Base-by-base conservation (phyloP, 2,888 invertebrate genomes). In the Ceramica pisi region DNA sequence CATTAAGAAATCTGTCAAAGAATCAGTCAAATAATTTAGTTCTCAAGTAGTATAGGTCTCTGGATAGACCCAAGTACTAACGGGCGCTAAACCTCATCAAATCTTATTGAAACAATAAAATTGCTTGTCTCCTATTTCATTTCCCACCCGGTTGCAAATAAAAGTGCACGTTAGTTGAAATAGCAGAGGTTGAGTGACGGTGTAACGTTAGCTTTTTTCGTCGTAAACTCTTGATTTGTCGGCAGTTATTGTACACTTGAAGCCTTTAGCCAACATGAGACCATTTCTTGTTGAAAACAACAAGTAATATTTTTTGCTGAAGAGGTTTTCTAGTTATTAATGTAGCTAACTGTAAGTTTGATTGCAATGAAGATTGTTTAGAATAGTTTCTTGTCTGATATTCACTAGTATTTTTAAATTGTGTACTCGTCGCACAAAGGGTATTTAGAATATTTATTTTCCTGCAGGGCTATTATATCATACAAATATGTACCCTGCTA, bases 91-190 rank as follows among this genome's bases (percentile, higher is more conserved):
- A 65, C 14, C 21, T 35, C 10, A 23, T 44, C n/a, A 61, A 77
- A 41, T 66, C n/a, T 56, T 23, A 67, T 21, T 60, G 73, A 75
- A 82, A 82, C 59, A 67, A 21, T 64, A 83, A 81, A 78, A 71
- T 65, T 21, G 56, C 41, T 44, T 53, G 73, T 71, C 67, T 84
- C 81, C 48, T 4, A 81, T 85, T 85, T 68, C 86, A 9, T 72
- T 84, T 84, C 84, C 80, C 84, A 84, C 81, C 75, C 51, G 12
- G 64, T 73, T 69, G 73, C 67, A 75, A 71, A 75, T 64, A 73
- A 81, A 67, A 67, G 10, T 76, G 67, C 74, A 57, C 10, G 48
- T 59, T 56, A 50, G 71, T 71, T 78, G 64, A 74, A 75, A 72
- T 83, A 16, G 38, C 67, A 80, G 60, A 60, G 60, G 66, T 50